A percentile compares a stretch with the other conserved stretches of the same genome.
Conservation (phyloP, 2,113 vertebrate genomes). For the Shinisaurus crocodilurus region DNA sequence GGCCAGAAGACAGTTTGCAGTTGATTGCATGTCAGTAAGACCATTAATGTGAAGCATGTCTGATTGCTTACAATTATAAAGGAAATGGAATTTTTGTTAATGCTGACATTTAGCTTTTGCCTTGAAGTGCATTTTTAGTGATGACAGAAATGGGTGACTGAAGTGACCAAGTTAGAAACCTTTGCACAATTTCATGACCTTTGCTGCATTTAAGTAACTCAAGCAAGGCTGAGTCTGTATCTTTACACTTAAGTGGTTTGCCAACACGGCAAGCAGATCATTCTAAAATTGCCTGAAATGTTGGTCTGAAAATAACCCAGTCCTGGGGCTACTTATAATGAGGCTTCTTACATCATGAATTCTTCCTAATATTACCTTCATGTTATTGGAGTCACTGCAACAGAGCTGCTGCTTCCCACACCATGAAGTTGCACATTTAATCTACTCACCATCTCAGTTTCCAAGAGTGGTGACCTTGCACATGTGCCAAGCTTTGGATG, state of each 20-base stretch:
- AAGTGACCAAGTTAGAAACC: not conserved
- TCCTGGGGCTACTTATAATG: not conserved
- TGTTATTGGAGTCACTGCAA: not conserved
- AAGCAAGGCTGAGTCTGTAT: not conserved
- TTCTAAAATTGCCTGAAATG: not conserved
- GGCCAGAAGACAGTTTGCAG: not conserved
- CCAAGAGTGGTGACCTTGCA: not conserved
- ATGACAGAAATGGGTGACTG: not conserved
- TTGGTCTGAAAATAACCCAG: not conserved
- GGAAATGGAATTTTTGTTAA: slow-evolving; percentile 21
- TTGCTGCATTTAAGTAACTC: not conserved
- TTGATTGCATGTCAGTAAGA: slow-evolving; percentile 11
- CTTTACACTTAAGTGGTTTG: slow-evolving; percentile 4
- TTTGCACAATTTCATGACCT: not conserved
- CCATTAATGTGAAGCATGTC: slow-evolving; percentile 15
- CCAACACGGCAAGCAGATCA: not conserved
- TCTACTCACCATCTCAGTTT: not conserved
- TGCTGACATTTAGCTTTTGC: slow-evolving; percentile 38
- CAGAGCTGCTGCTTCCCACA: too few species aligned
- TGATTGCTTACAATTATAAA: slow-evolving; percentile 24
- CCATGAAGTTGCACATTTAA: too few species aligned
- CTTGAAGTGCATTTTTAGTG: slow-evolving; percentile 13
- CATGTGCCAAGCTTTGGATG: not conserved
- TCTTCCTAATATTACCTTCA: not conserved
- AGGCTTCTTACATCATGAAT: not conserved